phyloP scores from a whole-genome alignment of 2,113 vertebrate species.

The Fulica atra region DNA sequence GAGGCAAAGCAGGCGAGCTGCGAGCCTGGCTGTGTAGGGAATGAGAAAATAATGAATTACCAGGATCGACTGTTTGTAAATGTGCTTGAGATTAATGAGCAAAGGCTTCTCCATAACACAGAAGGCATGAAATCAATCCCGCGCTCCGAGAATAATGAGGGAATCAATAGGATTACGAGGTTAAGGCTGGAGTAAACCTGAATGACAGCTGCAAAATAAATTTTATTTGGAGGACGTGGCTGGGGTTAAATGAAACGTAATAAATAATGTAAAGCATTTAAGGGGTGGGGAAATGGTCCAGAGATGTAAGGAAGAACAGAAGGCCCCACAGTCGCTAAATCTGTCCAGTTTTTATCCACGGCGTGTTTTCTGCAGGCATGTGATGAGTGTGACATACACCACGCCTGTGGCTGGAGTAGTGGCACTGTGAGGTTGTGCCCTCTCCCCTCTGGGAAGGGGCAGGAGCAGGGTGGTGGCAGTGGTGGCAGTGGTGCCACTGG shows the following conservation, averaged over 20 bases:
- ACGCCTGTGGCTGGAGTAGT: background rate
- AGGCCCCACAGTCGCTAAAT: background rate
- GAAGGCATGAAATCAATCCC: constrained; percentile 58
- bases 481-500: background rate
- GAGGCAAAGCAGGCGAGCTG: background rate
- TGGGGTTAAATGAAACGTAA: constrained; percentile 76
- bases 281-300: constrained; percentile 43
- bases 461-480: background rate
- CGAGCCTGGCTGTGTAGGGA: background rate
- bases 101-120: constrained; percentile 51
- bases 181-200: constrained; percentile 75
- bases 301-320: constrained; percentile 26
- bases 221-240: constrained; percentile 76
- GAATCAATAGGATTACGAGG: constrained; percentile 78
- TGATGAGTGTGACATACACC: background rate
- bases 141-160: constrained; percentile 61
- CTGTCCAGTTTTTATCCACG: background rate
- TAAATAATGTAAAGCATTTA: constrained; percentile 72
- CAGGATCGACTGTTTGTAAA: constrained; percentile 13
- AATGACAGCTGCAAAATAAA: constrained; percentile 80
- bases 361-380: background rate
- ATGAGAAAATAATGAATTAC: constrained; percentile 51
- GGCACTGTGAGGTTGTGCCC: background rate
- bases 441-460: background rate
- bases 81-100: constrained; percentile 51